Conservation (phyloP, 1,140 invertebrate species). For the Drosophila truncata region DNA sequence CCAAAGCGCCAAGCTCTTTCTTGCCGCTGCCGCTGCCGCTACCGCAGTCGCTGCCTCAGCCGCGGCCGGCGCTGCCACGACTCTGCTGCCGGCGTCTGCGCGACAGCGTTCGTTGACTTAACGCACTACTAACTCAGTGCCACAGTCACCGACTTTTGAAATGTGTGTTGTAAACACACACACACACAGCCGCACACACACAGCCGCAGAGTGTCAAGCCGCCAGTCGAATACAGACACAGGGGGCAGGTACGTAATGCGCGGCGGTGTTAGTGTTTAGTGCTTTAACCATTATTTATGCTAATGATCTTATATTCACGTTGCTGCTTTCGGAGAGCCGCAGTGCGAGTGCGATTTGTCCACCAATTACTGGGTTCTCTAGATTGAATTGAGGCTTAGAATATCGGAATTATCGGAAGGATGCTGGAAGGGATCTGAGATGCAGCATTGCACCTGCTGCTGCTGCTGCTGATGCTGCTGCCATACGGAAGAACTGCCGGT, state of each 20-base stretch:
- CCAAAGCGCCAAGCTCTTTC: slow-evolving; percentile 33
- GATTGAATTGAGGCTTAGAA: not conserved
- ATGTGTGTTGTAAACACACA: slow-evolving; percentile 77
- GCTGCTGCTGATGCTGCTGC: slow-evolving; percentile 3
- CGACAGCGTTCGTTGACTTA: slow-evolving; percentile 84
- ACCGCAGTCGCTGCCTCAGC: slow-evolving; percentile 13
- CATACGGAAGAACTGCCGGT: slow-evolving; percentile 35
- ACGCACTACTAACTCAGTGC: slow-evolving; percentile 83
- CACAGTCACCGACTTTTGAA: slow-evolving; percentile 84
- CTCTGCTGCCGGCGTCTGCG: slow-evolving; percentile 64
- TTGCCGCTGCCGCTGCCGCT: slow-evolving; percentile 7
- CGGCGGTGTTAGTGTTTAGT: slow-evolving; percentile 61
- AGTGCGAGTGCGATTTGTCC: slow-evolving; percentile 34
- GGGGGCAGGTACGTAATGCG: slow-evolving; percentile 39
- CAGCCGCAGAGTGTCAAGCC: slow-evolving; percentile 4
- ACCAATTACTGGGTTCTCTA: slow-evolving; percentile 27
- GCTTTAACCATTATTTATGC: slow-evolving; percentile 82
- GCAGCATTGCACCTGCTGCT: slow-evolving; percentile 27
- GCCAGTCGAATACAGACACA: slow-evolving; percentile 12
- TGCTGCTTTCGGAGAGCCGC: slow-evolving; percentile 41
- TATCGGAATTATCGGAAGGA: not conserved
- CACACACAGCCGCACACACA: slow-evolving; percentile 23
- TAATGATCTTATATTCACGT: slow-evolving; percentile 69
- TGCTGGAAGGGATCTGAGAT: slow-evolving; percentile 4
- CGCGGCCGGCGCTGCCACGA: slow-evolving; percentile 5